phyloP scores from a whole-genome alignment of 2,797 vertebrate species.

The Bucorvus abyssinicus region DNA sequence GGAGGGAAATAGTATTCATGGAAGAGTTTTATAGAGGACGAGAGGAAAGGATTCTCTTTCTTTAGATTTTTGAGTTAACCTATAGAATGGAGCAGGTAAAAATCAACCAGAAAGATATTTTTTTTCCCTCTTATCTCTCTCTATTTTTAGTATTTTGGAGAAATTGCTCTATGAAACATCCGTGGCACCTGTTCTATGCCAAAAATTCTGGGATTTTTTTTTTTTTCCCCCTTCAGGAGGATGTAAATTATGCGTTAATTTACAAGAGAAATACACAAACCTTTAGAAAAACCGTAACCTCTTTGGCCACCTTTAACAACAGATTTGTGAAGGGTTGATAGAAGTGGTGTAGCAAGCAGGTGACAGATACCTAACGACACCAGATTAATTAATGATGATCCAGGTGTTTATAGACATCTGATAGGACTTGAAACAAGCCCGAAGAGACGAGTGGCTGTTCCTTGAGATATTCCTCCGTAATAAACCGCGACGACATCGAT shows the following conservation, averaged over 20 bases:
- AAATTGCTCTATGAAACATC: not conserved
- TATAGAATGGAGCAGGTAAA: not conserved
- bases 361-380: not conserved
- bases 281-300: not conserved
- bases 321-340: not conserved
- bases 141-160: not conserved
- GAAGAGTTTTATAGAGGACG: not conserved
- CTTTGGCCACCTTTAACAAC: not conserved
- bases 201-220: not conserved
- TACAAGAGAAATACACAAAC: not conserved
- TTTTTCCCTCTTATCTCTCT: not conserved
- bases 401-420: constrained; percentile 8
- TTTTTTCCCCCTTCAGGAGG: not conserved
- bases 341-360: not conserved
- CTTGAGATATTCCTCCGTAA: not conserved
- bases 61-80: not conserved
- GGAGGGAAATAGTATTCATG: not conserved
- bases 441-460: not conserved
- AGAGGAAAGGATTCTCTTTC: not conserved
- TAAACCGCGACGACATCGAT: not conserved
- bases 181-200: not conserved
- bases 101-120: not conserved
- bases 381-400: not conserved
- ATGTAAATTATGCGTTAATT: not conserved
- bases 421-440: not conserved